Conservation (phyloP, 2,888 invertebrate species). For the Trichopria drosophilae region DNA sequence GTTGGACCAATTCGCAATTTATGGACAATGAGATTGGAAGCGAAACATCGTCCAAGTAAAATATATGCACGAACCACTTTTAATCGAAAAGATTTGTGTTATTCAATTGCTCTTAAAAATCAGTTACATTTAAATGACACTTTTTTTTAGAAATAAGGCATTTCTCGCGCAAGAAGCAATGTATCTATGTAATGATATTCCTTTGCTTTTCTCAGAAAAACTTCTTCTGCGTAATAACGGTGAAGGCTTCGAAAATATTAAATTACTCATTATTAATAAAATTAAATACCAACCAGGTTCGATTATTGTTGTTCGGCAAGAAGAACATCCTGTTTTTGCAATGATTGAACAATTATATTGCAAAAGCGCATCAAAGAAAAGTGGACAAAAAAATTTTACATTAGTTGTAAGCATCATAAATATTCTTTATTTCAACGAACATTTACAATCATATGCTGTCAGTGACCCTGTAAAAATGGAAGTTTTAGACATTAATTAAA, state of each 20-base stretch:
- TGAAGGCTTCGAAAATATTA: neutral
- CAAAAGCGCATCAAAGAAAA: too few relatives aligned
- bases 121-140: constrained; percentile 17
- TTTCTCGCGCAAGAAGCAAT: neutral
- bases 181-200: neutral
- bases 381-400: too few relatives aligned
- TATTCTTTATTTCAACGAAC: too few relatives aligned
- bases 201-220: neutral
- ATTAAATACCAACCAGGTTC: too few relatives aligned
- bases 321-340: too few relatives aligned
- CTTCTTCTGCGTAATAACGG: neutral
- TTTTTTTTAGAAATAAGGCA: constrained; percentile 15
- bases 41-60: constrained; percentile 36
- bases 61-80: constrained; percentile 4
- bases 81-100: constrained; percentile 13
- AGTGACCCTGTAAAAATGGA: too few relatives aligned
- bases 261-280: neutral
- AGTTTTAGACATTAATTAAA: too few relatives aligned
- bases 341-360: too few relatives aligned
- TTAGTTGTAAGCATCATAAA: too few relatives aligned
- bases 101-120: constrained; percentile 14
- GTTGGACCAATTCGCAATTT: constrained; percentile 20
- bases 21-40: constrained; percentile 38
- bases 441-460: too few relatives aligned
- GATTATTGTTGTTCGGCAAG: too few relatives aligned